Evolutionary conservation across 2,797 vertebrate species (phyloP).

Genomic region (Ambastaia sidthimunki): DNA sequence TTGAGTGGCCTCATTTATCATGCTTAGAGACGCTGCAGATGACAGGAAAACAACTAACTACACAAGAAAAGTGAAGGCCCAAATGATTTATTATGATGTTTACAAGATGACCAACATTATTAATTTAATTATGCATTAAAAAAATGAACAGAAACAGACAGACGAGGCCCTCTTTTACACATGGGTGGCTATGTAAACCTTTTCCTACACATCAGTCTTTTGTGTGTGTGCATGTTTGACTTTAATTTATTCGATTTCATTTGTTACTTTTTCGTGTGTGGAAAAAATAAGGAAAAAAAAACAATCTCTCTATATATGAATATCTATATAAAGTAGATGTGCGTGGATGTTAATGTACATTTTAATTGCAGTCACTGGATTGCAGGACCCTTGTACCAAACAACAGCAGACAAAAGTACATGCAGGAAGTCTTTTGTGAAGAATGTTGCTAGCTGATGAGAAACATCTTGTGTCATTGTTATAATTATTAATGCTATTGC

Average conservation of each 20-base stretch:
- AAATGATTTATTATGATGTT: conserved; percentile 85
- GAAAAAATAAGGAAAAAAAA: conserved; percentile 76
- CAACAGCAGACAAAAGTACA: conserved; percentile 77
- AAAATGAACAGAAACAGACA: conserved; percentile 78
- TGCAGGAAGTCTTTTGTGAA: conserved; percentile 66
- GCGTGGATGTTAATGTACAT: conserved; percentile 77
- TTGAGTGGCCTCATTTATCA: conserved; percentile 80
- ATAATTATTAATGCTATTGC: conserved; percentile 69
- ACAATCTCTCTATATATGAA: conserved; percentile 82
- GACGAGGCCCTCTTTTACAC: conserved; percentile 79
- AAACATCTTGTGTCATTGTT: conserved; percentile 64
- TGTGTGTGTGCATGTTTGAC: conserved; percentile 86
- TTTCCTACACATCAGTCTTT: conserved; percentile 87
- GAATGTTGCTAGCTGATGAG: conserved; percentile 73
- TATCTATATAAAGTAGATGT: conserved; percentile 76
- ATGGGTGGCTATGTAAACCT: conserved; percentile 81
- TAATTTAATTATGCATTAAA: conserved; percentile 89
- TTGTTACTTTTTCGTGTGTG: conserved; percentile 83
- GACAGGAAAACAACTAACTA: conserved; percentile 71
- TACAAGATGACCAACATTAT: conserved; percentile 89
- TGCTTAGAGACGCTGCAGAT: conserved; percentile 71
- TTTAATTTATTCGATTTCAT: conserved; percentile 82
- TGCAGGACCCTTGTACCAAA: conserved; percentile 68
- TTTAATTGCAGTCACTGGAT: conserved; percentile 72
- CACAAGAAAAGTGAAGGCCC: conserved; percentile 74